A percentile compares a stretch with the other conserved stretches of the same genome.
phyloP scores from a whole-genome alignment of 2,888 invertebrate genomes.

The Zygogramma bicolorata region DNA sequence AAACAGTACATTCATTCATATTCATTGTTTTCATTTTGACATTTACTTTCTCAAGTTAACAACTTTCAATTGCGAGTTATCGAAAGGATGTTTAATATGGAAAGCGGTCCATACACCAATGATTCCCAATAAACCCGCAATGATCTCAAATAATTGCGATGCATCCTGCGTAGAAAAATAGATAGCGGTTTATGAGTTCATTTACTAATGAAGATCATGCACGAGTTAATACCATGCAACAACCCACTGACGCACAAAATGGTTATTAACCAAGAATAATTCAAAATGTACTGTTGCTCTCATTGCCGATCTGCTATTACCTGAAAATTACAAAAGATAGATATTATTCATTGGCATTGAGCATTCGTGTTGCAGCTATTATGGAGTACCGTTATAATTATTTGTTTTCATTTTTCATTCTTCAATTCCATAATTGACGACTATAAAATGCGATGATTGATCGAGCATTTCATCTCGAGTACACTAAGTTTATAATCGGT shows the following conservation, averaged over 20 bases:
- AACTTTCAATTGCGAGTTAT: too few relatives aligned
- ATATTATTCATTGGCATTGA: constrained; percentile 21
- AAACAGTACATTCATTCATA: too few relatives aligned
- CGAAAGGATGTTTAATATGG: not conserved
- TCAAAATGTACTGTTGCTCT: constrained; percentile 19
- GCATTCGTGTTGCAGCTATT: constrained; percentile 17
- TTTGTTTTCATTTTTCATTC: constrained; percentile 16
- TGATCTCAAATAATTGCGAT: not conserved
- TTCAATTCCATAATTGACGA: not conserved
- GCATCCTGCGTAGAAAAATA: not conserved
- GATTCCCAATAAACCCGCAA: not conserved
- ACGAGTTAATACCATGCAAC: constrained; percentile 6
- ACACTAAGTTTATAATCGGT: not conserved
- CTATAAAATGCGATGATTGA: not conserved
- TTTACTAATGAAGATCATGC: constrained; percentile 10
- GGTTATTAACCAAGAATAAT: constrained; percentile 16
- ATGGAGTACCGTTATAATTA: not conserved
- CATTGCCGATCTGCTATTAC: constrained; percentile 18
- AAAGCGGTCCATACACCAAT: not conserved
- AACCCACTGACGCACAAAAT: constrained; percentile 11
- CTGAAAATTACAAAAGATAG: constrained; percentile 14
- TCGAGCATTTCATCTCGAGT: not conserved
- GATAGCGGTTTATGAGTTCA: constrained; percentile 4
- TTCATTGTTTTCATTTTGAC: too few relatives aligned
- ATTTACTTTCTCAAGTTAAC: too few relatives aligned